Base-by-base conservation (phyloP, 2,797 vertebrate species). In the Enteromius trimaculatus region DNA sequence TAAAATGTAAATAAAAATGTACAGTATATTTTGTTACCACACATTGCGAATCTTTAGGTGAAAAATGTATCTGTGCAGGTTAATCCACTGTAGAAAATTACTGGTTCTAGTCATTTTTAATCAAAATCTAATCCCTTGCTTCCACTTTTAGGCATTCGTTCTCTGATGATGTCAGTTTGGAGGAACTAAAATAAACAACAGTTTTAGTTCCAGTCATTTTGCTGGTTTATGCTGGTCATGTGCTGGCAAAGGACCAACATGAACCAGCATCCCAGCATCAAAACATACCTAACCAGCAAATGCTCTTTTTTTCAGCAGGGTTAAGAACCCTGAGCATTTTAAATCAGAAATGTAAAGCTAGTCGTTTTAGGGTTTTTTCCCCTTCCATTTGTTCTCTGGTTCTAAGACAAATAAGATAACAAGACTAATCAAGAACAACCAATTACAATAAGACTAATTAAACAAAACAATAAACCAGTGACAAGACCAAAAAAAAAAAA, bases 401-500 rank as follows among this genome's bases (percentile, higher is more conserved):
- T n/a, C 11, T 42, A 4, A 23, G 68, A 39, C 39, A 70, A 70
- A 70, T 21, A 42, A 70, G 68, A 70, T 70, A 70, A 70, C 39
- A 44, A 70, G 10, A 26, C 21, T 42, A 42, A 31, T 55, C 29
- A 16, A 55, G 29, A 55, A n/a, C 47, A 55, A 34, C 49, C 31
- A 37, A 55, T 55, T 75, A 55, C 21, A 58, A 75, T 37, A 23
- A 83, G 19, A 62, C 70, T 75, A 39, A 53, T 53, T 58, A 77
- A 31, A 65, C 58, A 53, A 37, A 71, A 66, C 39, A 69, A 64
- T 37, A 82, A 16, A 70, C 49, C 78, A 31, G 53, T 60, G 23
- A 79, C 37, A 79, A 26, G 60, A 60, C 17, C 65, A 10, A 39
- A 64, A 70, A 64, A 70, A 23, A 80, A n/a, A n/a, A 51, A 74